These are phyloP conservation scores for Dolichoris vasculosae DNA, from an alignment of 1,140 invertebrate genomes.

Conservation along the genomic window DNA sequence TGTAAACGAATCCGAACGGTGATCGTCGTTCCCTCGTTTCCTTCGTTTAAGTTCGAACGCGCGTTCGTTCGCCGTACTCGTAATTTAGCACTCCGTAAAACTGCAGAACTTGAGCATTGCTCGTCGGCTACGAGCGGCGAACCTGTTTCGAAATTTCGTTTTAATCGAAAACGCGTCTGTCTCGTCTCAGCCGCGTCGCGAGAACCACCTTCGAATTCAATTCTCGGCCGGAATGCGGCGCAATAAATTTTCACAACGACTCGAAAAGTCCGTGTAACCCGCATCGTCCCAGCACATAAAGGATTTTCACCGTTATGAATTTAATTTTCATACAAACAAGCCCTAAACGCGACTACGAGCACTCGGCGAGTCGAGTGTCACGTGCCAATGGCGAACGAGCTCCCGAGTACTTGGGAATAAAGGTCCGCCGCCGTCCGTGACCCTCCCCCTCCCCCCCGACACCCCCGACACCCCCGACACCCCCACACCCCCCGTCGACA, in stretches of 20 bases:
- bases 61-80: neutral
- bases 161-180: neutral
- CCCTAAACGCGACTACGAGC: slow-evolving; percentile 51
- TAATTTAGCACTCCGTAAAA: neutral
- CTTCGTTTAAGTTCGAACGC: no score
- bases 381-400: slow-evolving; percentile 55
- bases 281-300: slow-evolving; percentile 58
- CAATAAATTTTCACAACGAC: slow-evolving; percentile 43
- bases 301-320: slow-evolving; percentile 71
- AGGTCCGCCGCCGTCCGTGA: neutral
- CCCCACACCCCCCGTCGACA: neutral
- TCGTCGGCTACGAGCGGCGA: neutral
- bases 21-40: no score
- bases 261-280: slow-evolving; percentile 17
- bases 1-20: neutral
- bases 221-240: slow-evolving; percentile 10
- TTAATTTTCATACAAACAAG: slow-evolving; percentile 72
- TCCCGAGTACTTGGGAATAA: neutral
- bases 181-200: neutral
- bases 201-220: slow-evolving; percentile 1
- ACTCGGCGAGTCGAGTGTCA: slow-evolving; percentile 56
- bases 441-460: neutral
- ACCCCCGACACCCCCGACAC: neutral
- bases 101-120: neutral
- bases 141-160: neutral